phyloP scores from a whole-genome alignment of 2,113 vertebrate species.

The Plestiodon gilberti region DNA sequence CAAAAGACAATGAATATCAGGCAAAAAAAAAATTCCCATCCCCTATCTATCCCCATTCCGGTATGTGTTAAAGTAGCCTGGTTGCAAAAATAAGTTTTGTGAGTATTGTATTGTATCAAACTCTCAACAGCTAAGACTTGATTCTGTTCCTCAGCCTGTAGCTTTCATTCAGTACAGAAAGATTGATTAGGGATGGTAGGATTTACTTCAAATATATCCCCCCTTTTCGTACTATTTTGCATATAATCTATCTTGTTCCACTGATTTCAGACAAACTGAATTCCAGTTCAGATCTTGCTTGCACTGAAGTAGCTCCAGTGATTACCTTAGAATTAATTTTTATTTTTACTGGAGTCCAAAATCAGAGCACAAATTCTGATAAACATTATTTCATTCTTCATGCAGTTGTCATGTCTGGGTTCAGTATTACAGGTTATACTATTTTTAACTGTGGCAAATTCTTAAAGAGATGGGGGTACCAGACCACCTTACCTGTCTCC shows the following conservation, averaged over 20 bases:
- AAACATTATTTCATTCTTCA: background rate
- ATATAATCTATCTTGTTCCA: background rate
- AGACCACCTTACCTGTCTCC: too few species aligned
- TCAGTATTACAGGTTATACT: background rate
- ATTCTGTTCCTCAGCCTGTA: background rate
- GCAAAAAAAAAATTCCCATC: background rate
- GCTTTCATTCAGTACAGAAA: background rate
- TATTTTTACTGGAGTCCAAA: slow-evolving; percentile 31
- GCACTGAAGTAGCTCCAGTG: slow-evolving; percentile 7
- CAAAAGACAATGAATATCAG: slow-evolving; percentile 2
- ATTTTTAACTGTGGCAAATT: background rate
- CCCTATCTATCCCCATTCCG: background rate
- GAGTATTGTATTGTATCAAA: slow-evolving; percentile 6
- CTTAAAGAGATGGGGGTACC: too few species aligned
- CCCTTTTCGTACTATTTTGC: background rate
- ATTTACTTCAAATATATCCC: background rate
- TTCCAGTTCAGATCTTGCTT: slow-evolving; percentile 2
- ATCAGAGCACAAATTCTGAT: background rate
- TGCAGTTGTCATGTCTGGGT: background rate
- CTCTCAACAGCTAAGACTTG: background rate
- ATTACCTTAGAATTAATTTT: slow-evolving; percentile 16
- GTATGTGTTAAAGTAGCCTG: background rate
- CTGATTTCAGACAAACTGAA: background rate
- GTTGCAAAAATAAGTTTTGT: slow-evolving; percentile 19
- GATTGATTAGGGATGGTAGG: background rate